Evolutionary conservation across 1,140 invertebrate species (phyloP).

Genomic region (Eumeta japonica): DNA sequence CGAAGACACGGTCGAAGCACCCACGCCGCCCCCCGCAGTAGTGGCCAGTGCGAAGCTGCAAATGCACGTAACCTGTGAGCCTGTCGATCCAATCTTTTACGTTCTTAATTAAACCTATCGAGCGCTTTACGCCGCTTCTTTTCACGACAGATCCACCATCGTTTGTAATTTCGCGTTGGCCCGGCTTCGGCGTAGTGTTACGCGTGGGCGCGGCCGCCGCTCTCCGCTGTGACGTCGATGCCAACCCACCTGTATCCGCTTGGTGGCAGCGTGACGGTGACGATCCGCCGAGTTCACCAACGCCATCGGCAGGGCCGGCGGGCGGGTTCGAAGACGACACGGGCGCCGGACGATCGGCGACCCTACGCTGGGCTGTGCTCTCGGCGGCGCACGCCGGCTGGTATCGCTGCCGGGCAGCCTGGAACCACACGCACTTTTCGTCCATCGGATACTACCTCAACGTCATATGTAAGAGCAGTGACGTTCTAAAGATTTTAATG

Average conservation of each 20-base stretch:
- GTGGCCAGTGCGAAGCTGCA: slow-evolving; percentile 32
- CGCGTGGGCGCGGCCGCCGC: slow-evolving; percentile 81
- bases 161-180: slow-evolving; percentile 84
- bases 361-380: slow-evolving; percentile 78
- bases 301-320: slow-evolving; percentile 54
- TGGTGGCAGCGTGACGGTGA: slow-evolving; percentile 75
- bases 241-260: slow-evolving; percentile 83
- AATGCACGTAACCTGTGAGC: slow-evolving; percentile 47
- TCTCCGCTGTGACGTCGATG: slow-evolving; percentile 86
- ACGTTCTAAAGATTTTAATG: slow-evolving; percentile 3
- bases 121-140: not conserved
- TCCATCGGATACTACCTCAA: slow-evolving; percentile 88
- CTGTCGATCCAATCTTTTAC: not conserved
- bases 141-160: slow-evolving; percentile 75
- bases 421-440: slow-evolving; percentile 78
- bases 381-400: slow-evolving; percentile 76
- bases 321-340: no score
- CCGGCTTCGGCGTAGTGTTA: slow-evolving; percentile 84
- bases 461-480: slow-evolving; percentile 69
- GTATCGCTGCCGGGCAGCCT: slow-evolving; percentile 84
- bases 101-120: not conserved
- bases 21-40: slow-evolving; percentile 7
- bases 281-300: slow-evolving; percentile 55
- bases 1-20: no score
- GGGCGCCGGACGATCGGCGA: slow-evolving; percentile 69